Conservation (phyloP, 92 coral and sea anemone species). For the Epizoanthus ramosus region DNA sequence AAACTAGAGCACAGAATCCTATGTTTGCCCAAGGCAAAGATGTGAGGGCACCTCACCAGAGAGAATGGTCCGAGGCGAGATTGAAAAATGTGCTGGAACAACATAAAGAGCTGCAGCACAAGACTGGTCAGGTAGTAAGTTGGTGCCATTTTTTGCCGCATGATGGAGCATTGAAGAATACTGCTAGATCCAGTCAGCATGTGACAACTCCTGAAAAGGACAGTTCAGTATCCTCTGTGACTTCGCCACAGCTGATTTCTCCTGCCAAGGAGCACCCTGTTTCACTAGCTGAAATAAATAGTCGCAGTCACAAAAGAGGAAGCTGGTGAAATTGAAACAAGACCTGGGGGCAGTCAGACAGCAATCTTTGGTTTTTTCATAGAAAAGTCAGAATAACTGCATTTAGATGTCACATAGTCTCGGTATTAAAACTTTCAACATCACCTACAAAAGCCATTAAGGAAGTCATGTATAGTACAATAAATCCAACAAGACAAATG, state of each 20-base stretch:
- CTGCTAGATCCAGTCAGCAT: too few species aligned
- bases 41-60: constrained; percentile 49
- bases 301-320: neutral
- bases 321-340: constrained; percentile 3
- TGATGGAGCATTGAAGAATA: neutral
- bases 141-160: constrained; percentile 28
- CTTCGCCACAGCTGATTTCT: neutral
- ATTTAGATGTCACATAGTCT: constrained; percentile 20
- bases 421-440: constrained; percentile 17
- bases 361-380: constrained; percentile 18
- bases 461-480: constrained; percentile 1
- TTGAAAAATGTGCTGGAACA: constrained; percentile 7
- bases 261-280: neutral
- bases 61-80: constrained; percentile 37
- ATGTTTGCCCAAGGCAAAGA: constrained; percentile 22
- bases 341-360: constrained; percentile 28
- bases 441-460: constrained; percentile 39
- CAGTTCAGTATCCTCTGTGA: too few species aligned
- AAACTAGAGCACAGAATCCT: neutral
- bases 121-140: constrained; percentile 41
- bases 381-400: constrained; percentile 41
- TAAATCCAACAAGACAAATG: constrained; percentile 19
- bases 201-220: too few species aligned
- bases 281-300: neutral
- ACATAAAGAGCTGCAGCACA: constrained; percentile 20